Percentiles rank a stretch among this genome's conserved stretches.
Conservation (phyloP, 2,888 invertebrate species). For the Aquatica leii region DNA sequence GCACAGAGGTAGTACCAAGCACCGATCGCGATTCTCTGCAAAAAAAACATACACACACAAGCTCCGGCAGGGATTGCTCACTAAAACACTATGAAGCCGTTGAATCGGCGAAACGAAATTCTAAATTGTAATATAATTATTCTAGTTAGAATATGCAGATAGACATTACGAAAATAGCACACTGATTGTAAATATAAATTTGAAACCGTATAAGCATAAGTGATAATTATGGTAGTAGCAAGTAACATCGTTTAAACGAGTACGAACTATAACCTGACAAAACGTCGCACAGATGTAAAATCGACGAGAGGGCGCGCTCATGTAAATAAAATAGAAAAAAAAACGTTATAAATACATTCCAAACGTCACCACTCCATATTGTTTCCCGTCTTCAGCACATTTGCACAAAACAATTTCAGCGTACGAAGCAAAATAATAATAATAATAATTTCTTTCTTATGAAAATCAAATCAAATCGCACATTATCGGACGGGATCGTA, state of each 20-base stretch:
- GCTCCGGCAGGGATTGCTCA: constrained; percentile 50
- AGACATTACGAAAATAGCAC: constrained; percentile 53
- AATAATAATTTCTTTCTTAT: constrained; percentile 57
- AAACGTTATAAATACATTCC: constrained; percentile 48
- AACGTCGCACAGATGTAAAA: constrained; percentile 32
- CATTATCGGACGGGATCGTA: constrained; percentile 45
- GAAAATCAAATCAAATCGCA: constrained; percentile 46
- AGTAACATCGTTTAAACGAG: constrained; percentile 40
- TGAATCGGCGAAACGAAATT: constrained; percentile 60
- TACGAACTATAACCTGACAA: constrained; percentile 38
- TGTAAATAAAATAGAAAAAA: constrained; percentile 48
- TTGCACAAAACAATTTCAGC: constrained; percentile 58
- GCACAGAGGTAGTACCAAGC: constrained; percentile 38
- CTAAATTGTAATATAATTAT: constrained; percentile 61
- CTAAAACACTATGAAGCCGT: constrained; percentile 42
- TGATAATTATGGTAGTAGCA: constrained; percentile 41
- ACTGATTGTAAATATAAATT: constrained; percentile 55
- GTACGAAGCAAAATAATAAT: constrained; percentile 54
- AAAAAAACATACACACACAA: constrained; percentile 19
- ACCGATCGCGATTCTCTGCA: constrained; percentile 36
- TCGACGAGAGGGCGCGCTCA: constrained; percentile 42
- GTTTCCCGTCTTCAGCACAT: constrained; percentile 57
- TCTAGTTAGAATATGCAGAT: constrained; percentile 54
- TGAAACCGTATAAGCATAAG: constrained; percentile 51
- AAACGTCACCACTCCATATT: constrained; percentile 49